These are phyloP conservation scores for Vulpes lagopus DNA, from an alignment of 2,113 vertebrate species.

Conservation along the genomic window DNA sequence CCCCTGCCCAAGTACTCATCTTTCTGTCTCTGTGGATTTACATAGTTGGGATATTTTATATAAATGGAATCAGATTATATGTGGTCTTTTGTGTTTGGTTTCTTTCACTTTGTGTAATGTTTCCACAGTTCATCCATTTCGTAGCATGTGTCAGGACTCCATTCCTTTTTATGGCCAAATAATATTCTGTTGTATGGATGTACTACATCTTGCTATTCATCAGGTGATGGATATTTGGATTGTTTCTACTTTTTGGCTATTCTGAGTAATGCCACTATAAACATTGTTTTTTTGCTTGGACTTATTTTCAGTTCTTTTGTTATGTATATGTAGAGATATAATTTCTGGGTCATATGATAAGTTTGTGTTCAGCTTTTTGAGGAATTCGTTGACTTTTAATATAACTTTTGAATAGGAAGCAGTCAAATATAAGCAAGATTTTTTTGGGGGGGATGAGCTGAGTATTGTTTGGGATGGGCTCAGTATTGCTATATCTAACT, in stretches of 20 bases:
- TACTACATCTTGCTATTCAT: background rate
- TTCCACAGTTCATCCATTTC: background rate
- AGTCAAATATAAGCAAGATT: conserved; percentile 9
- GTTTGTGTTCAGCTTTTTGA: background rate
- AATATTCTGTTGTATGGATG: background rate
- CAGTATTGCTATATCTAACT: background rate
- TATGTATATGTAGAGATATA: background rate
- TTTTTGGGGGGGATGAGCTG: background rate
- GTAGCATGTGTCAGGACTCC: background rate
- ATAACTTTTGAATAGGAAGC: conserved; percentile 11
- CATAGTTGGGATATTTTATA: background rate
- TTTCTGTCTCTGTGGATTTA: background rate
- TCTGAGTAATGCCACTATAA: background rate
- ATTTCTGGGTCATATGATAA: background rate
- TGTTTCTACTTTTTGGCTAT: background rate
- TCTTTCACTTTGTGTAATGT: background rate
- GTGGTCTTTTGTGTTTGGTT: background rate
- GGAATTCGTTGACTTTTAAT: conserved; percentile 20
- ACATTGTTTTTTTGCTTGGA: background rate
- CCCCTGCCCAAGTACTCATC: background rate
- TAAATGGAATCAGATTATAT: background rate
- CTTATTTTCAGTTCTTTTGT: background rate
- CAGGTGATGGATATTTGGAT: background rate
- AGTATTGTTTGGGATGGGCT: background rate
- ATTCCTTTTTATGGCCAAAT: background rate